Conservation (phyloP, 2,888 invertebrate species). For the Quadroppia sp. region DNA sequence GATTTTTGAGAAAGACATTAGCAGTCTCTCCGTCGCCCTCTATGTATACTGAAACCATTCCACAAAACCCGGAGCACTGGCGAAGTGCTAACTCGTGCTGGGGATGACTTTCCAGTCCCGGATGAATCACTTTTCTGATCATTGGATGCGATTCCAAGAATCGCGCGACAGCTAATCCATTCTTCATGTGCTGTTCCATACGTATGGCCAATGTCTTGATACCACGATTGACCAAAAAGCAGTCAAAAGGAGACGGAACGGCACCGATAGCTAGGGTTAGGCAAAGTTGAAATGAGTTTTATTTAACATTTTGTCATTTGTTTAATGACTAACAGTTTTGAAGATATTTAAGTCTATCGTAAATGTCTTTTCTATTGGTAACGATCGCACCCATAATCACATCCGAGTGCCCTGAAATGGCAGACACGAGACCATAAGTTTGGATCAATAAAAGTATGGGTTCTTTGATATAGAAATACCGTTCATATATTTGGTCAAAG, state of each 20-base stretch:
- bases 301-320: neutral
- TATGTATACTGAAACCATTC: conserved; percentile 83
- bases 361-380: conserved; percentile 67
- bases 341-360: conserved; percentile 69
- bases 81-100: conserved; percentile 72
- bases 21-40: conserved; percentile 53
- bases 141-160: conserved; percentile 74
- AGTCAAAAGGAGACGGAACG: conserved; percentile 94
- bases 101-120: conserved; percentile 76
- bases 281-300: neutral
- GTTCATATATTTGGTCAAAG: conserved; percentile 95
- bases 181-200: conserved; percentile 83
- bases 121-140: conserved; percentile 65
- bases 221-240: conserved; percentile 85
- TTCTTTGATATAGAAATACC: conserved; percentile 11
- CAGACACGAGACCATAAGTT: too few species aligned
- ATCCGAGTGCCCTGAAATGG: conserved; percentile 70
- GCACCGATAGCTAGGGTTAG: conserved; percentile 70
- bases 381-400: conserved; percentile 92
- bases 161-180: conserved; percentile 69
- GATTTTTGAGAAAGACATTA: conserved; percentile 44
- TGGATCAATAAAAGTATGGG: too few species aligned
- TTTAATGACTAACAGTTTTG: conserved; percentile 61
- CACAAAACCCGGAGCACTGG: conserved; percentile 82
- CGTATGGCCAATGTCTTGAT: conserved; percentile 86